phyloP scores from a whole-genome alignment of 2,888 invertebrate species.

The Eledona agricola region DNA sequence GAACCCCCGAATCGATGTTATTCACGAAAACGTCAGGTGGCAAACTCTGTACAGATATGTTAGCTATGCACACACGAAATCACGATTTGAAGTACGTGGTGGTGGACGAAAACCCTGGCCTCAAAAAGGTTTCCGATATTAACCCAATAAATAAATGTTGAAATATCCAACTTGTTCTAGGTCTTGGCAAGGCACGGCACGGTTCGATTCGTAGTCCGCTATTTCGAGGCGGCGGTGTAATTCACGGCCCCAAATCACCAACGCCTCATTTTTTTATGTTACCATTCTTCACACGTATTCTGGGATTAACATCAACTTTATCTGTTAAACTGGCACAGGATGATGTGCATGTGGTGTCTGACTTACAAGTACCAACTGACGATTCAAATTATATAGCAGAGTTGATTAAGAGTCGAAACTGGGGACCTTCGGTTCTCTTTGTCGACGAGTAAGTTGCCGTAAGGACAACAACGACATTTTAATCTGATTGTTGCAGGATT shows the following conservation, averaged over 20 bases:
- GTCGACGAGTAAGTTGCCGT: conserved; percentile 80
- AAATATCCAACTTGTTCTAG: conserved; percentile 38
- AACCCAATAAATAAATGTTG: not conserved
- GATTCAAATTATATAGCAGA: conserved; percentile 81
- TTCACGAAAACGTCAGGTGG: conserved; percentile 88
- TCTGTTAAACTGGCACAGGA: conserved; percentile 95
- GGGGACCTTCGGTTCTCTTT: conserved; percentile 96
- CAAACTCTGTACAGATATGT: conserved; percentile 83
- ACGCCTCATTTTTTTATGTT: conserved; percentile 94
- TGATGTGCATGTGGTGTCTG: conserved; percentile 90
- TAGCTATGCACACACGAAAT: conserved; percentile 80
- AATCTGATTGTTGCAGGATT: conserved; percentile 64
- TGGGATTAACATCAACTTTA: conserved; percentile 83
- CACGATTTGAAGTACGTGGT: conserved; percentile 85
- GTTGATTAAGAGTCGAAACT: conserved; percentile 83
- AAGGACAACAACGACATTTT: conserved; percentile 17
- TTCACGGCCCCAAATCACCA: conserved; percentile 92
- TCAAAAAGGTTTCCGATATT: conserved; percentile 80
- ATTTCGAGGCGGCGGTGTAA: conserved; percentile 83
- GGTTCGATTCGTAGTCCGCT: conserved; percentile 92
- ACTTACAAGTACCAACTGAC: conserved; percentile 84
- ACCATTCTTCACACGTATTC: conserved; percentile 77
- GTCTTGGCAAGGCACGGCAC: conserved; percentile 85
- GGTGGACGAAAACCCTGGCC: conserved; percentile 96
- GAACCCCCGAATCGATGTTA: conserved; percentile 85